These are phyloP conservation scores for Harlomillsia oculata DNA, from an alignment of 1,140 invertebrate genomes.

Conservation along the genomic window DNA sequence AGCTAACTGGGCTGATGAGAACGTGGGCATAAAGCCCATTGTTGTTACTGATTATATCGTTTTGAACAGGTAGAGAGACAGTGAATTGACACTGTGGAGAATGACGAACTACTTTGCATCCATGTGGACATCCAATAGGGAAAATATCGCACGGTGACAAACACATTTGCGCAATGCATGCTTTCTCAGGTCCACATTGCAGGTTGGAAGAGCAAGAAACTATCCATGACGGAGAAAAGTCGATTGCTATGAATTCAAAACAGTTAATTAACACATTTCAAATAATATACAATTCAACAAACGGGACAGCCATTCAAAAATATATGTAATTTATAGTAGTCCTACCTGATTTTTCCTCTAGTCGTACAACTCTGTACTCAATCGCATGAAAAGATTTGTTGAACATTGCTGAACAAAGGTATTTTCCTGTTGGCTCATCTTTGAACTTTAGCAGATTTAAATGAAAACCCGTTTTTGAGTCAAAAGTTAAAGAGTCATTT, in stretches of 20 bases:
- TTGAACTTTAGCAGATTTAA: not conserved
- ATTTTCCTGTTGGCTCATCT: slow-evolving; percentile 8
- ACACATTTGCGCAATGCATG: not conserved
- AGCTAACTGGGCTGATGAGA: not conserved
- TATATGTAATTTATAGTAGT: not conserved
- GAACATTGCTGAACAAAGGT: slow-evolving; percentile 14
- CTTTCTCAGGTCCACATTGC: not conserved
- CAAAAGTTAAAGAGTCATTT: slow-evolving; percentile 3
- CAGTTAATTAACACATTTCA: not conserved
- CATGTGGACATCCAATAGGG: not conserved
- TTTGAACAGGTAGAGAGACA: not conserved
- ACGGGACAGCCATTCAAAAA: not conserved
- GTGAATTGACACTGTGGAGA: not conserved
- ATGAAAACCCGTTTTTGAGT: slow-evolving; percentile 4
- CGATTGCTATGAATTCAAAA: not conserved
- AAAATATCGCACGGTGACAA: not conserved
- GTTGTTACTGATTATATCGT: not conserved
- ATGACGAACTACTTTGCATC: too few species aligned
- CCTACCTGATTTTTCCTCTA: not conserved
- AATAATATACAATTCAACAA: not conserved
- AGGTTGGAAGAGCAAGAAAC: not conserved
- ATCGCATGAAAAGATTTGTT: slow-evolving; percentile 10
- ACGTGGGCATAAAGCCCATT: not conserved
- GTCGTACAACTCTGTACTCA: slow-evolving; percentile 5
- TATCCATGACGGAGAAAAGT: not conserved